Evolutionary conservation across 2,113 vertebrate genomes (phyloP).

Genomic region (Phylloscopus trochilus): DNA sequence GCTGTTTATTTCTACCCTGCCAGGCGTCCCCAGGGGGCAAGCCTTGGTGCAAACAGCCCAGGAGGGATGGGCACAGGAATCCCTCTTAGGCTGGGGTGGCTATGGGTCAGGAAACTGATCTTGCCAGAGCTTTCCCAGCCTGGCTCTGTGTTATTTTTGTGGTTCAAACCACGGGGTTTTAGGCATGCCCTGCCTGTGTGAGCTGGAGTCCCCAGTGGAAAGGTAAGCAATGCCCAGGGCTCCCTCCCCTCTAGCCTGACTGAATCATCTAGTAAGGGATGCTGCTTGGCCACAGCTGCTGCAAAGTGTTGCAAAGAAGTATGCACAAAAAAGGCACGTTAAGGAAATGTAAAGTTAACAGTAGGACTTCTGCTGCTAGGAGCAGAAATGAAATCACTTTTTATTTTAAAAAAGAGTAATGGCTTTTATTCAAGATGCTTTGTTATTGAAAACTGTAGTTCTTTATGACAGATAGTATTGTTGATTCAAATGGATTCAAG

Average conservation of each 20-base stretch:
- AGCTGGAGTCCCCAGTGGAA: not conserved
- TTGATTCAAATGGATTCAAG: conserved; percentile 74
- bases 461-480: conserved; percentile 67
- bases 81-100: not conserved
- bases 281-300: not conserved
- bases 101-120: not conserved
- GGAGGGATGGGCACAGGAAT: not conserved
- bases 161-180: fast-evolving
- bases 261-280: not conserved
- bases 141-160: not conserved
- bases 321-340: not conserved
- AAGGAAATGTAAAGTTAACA: conserved; percentile 46
- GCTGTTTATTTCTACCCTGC: not conserved
- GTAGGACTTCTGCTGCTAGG: conserved; percentile 38
- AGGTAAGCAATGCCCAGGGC: not conserved
- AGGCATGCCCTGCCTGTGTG: not conserved
- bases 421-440: conserved; percentile 62
- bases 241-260: not conserved
- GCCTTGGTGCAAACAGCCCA: not conserved
- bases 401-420: conserved; percentile 51
- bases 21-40: not conserved
- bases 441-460: conserved; percentile 67
- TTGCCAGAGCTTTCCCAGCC: not conserved
- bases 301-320: not conserved
- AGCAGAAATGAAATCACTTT: conserved; percentile 49